phyloP scores from a whole-genome alignment of 2,113 vertebrate species.

The Emydura subglobosa region DNA sequence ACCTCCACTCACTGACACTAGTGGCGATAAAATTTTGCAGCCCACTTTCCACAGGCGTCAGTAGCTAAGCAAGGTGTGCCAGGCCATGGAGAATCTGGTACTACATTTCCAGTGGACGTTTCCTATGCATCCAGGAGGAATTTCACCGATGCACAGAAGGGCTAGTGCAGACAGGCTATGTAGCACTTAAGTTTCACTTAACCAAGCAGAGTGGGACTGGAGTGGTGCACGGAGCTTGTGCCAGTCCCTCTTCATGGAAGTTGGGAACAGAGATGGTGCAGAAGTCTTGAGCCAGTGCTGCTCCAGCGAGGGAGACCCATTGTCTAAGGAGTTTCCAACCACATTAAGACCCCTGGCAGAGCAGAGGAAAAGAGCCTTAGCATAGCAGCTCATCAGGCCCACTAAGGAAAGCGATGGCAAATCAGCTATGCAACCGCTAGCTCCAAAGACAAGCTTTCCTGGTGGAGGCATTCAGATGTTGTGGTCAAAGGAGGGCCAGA shows the following conservation, averaged over 20 bases:
- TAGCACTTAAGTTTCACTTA: not conserved
- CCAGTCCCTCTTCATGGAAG: not conserved
- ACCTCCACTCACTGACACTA: not conserved
- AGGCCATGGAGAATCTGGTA: too few relatives aligned
- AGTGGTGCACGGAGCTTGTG: not conserved
- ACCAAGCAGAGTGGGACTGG: not conserved
- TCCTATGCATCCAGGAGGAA: not conserved
- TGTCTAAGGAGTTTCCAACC: not conserved
- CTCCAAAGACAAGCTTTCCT: not conserved
- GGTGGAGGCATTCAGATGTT: not conserved
- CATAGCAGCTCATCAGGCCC: rapidly evolving
- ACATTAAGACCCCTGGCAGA: not conserved
- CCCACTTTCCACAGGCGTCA: not conserved
- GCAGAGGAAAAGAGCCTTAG: not conserved
- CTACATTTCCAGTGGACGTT: not conserved
- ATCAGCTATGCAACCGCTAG: not conserved
- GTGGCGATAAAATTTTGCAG: not conserved
- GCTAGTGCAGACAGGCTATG: not conserved
- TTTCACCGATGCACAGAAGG: rapidly evolving
- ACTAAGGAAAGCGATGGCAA: rapidly evolving
- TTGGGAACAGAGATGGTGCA: not conserved
- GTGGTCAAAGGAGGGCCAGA: not conserved
- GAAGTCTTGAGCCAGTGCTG: not conserved
- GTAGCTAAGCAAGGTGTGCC: not conserved
- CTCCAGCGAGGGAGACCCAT: rapidly evolving